These are phyloP conservation scores for Rhagologus leucostigma DNA, from an alignment of 2,113 vertebrate species.

Conservation along the genomic window DNA sequence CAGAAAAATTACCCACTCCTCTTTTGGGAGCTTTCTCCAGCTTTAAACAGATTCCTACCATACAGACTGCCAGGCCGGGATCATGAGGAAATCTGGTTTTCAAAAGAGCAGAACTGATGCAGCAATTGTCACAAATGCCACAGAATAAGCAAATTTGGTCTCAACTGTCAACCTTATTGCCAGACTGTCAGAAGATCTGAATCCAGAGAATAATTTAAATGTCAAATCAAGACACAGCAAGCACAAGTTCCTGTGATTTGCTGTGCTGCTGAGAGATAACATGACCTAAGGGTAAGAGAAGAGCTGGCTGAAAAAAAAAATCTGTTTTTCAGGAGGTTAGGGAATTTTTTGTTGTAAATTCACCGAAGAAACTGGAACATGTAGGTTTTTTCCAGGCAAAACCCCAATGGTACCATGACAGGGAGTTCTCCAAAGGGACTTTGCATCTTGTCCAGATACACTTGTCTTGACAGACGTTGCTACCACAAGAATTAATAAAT, in stretches of 20 bases:
- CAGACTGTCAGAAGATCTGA: constrained; percentile 52
- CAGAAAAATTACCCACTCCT: background rate
- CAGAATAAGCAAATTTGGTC: constrained; percentile 42
- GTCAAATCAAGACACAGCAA: constrained; percentile 46
- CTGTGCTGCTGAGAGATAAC: background rate
- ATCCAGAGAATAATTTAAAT: constrained; percentile 59
- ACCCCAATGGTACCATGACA: background rate
- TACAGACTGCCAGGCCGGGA: background rate
- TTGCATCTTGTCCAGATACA: background rate
- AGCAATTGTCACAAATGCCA: constrained; percentile 42
- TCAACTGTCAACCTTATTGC: constrained; percentile 34
- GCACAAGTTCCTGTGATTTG: constrained; percentile 16
- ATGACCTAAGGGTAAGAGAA: constrained; percentile 20
- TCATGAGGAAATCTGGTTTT: constrained; percentile 17
- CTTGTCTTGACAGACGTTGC: background rate
- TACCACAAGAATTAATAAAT: background rate
- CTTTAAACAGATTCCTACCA: background rate
- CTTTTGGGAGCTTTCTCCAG: background rate
- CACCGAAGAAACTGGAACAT: background rate
- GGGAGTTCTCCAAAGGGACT: background rate
- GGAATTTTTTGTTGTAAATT: background rate
- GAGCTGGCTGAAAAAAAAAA: background rate
- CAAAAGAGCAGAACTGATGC: constrained; percentile 11
- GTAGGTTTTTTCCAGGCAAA: background rate
- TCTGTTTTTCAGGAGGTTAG: background rate